These are phyloP conservation scores for Calcarius ornatus DNA, from an alignment of 2,113 vertebrate species.

Conservation along the genomic window DNA sequence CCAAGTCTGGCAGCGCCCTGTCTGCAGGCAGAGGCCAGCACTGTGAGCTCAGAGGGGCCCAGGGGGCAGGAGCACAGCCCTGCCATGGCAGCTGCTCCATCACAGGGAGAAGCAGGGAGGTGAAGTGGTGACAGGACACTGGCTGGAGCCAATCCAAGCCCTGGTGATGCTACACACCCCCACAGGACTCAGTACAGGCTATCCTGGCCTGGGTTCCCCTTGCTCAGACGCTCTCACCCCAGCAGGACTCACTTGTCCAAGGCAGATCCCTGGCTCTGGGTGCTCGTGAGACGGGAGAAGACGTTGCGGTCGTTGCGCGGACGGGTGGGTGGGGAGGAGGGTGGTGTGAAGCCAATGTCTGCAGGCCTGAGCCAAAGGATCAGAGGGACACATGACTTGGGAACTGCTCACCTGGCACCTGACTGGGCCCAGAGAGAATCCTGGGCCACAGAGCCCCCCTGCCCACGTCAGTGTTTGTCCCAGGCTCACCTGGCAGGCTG, in stretches of 20 bases:
- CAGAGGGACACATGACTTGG: not conserved
- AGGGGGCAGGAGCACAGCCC: not conserved
- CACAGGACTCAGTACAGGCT: rapidly evolving
- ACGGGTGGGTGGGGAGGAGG: constrained; percentile 91
- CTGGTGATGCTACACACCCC: not conserved
- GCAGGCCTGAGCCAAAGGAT: constrained; percentile 76
- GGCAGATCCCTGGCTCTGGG: constrained; percentile 90
- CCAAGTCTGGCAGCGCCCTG: not conserved
- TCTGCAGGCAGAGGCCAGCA: not conserved
- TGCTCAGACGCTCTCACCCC: not conserved
- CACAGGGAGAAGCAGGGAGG: not conserved
- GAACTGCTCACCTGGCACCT: not conserved
- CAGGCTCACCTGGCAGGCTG: constrained; percentile 81
- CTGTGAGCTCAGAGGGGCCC: not conserved
- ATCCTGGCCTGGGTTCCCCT: not conserved
- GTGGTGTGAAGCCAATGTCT: constrained; percentile 89
- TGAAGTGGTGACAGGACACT: not conserved
- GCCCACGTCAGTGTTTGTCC: rapidly evolving
- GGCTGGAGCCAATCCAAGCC: not conserved
- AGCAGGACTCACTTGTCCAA: constrained; percentile 91
- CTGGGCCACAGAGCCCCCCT: not conserved
- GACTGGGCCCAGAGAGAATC: not conserved
- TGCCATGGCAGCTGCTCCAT: not conserved
- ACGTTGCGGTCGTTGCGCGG: constrained; percentile 94
- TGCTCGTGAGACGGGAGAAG: constrained; percentile 96